Conservation (phyloP, 2,113 vertebrate species). For the Eulacestoma nigropectus region DNA sequence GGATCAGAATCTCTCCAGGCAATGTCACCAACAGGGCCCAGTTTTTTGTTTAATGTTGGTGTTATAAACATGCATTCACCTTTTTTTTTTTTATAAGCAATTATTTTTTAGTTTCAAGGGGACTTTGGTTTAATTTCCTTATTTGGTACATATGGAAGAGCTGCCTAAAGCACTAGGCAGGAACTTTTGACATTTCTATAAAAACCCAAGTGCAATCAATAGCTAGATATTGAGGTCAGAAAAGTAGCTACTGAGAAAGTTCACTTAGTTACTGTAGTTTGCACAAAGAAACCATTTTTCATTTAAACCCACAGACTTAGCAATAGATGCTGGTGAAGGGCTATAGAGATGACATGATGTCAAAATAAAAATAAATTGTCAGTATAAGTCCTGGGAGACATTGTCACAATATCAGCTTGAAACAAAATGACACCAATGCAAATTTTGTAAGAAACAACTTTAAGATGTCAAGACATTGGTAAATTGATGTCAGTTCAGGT, state of each 20-base stretch:
- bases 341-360: slow-evolving; percentile 21
- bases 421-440: slow-evolving; percentile 59
- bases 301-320: slow-evolving; percentile 14
- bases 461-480: slow-evolving; percentile 57
- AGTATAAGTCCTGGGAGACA: slow-evolving; percentile 48
- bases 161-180: neutral
- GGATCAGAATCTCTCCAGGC: neutral
- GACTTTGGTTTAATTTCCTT: neutral
- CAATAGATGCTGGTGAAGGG: neutral
- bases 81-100: neutral
- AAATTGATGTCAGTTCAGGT: slow-evolving; percentile 60
- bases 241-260: neutral
- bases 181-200: slow-evolving; percentile 10
- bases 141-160: neutral
- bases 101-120: neutral
- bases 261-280: slow-evolving; percentile 10
- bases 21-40: neutral
- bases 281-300: neutral
- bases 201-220: slow-evolving; percentile 11
- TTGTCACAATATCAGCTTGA: slow-evolving; percentile 46
- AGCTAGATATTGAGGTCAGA: slow-evolving; percentile 29
- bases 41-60: neutral
- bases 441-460: slow-evolving; percentile 62
- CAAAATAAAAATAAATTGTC: slow-evolving; percentile 58
- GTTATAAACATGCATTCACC: neutral